Evolutionary conservation across 2,888 invertebrate genomes (phyloP), one percentile per base, ranked within the genome.

Genomic region (Acanthococcus lagerstroemiae): DNA sequence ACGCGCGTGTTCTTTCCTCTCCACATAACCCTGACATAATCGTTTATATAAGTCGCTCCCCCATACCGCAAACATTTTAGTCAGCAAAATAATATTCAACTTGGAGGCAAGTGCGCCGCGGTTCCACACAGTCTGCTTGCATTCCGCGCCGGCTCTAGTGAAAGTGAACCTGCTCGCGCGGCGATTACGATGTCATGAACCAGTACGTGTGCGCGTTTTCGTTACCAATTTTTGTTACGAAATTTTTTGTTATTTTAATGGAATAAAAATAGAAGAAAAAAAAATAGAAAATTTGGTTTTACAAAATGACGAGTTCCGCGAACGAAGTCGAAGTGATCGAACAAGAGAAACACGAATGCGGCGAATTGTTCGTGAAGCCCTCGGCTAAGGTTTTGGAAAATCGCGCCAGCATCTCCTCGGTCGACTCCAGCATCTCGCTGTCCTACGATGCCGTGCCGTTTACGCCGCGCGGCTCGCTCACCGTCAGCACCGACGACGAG

Each of bases 371-470:
- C 55, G 48, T 67, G 46, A 15, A 44, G 6, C 24, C 46, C 7
- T 58, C 61, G 21, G 45, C 55, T 48, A 44, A 27, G 44, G 65
- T 44, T 21, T 17, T 52, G 55, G 68, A 44, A 80, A 22, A 76
- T 81, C 55, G 83, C 48, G 83, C 83, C 73, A 82, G 82, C 69
- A 81, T 82, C 60, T 82, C 82, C 3, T 83, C 83, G 15, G 80
- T 81, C 67, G 83, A 83, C 73, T 83, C 82, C 71, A 82, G 82
- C 70, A 78, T 82, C 4, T 82, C 81, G 48, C 72, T 82, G 30
- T 79, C 81, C 1, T 82, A 80, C 72, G 82, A 82, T 70, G 76
- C 48, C 75, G 77, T 65, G 67, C 72, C 67, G 71, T 71, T 61
- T 24, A 68, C 67, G 70, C 74, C 65, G 68, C 48, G 70, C 66